phyloP scores from a whole-genome alignment of 1,140 invertebrate genomes.

The Venustaconcha ellipsiformis region DNA sequence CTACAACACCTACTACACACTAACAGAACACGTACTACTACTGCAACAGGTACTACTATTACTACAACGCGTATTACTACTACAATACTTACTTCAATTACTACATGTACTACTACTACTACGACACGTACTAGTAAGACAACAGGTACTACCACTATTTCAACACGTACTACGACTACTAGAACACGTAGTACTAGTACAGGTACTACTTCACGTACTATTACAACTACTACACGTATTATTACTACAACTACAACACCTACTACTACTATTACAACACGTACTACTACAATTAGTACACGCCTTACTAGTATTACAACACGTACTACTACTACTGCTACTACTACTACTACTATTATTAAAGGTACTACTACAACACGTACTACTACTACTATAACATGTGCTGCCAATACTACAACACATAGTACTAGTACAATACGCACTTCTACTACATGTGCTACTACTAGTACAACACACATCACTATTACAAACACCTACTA shows the following conservation, averaged over 20 bases:
- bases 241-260: not conserved
- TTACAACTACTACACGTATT: constrained; percentile 2
- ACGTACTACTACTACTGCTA: constrained; percentile 1
- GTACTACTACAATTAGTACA: constrained; percentile 3
- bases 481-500: constrained; percentile 11
- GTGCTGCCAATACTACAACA: not conserved
- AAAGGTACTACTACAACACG: not conserved
- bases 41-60: constrained; percentile 15
- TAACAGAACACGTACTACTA: not conserved
- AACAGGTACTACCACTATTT: constrained; percentile 16
- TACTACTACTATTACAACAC: not conserved
- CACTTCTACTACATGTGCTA: not conserved
- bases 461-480: not conserved
- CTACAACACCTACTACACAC: too few relatives aligned
- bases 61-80: constrained; percentile 2
- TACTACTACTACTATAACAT: not conserved
- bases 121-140: not conserved
- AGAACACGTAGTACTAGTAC: constrained; percentile 3
- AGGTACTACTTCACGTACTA: constrained; percentile 12
- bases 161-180: constrained; percentile 8
- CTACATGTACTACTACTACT: constrained; percentile 3
- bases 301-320: not conserved
- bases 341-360: not conserved
- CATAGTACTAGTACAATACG: not conserved
- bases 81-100: not conserved